Conservation (phyloP, 2,113 vertebrate genomes). For the Cygnus atratus region DNA sequence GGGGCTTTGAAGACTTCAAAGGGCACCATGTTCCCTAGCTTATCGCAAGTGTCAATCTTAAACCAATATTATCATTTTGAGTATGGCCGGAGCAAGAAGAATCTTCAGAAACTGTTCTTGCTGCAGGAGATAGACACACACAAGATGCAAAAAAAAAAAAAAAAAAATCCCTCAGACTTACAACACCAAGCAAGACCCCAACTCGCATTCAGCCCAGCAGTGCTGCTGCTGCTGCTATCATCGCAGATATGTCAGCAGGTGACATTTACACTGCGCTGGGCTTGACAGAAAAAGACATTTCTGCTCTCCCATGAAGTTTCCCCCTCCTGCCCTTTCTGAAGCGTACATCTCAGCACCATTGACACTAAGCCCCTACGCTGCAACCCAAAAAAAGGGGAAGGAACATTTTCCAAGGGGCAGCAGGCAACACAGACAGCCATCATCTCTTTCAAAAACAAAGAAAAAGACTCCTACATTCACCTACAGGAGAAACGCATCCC, state of each 20-base stretch:
- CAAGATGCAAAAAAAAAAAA: background rate
- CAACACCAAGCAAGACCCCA: background rate
- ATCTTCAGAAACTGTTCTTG: conserved; percentile 27
- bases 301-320: conserved; percentile 27
- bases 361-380: background rate
- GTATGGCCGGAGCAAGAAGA: conserved; percentile 17
- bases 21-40: background rate
- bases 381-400: background rate
- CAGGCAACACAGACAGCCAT: background rate
- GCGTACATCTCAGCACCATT: background rate
- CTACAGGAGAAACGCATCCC: background rate
- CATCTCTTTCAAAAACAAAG: background rate
- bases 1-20: conserved; percentile 58
- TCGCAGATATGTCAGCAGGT: background rate
- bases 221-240: conserved; percentile 47
- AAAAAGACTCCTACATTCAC: background rate
- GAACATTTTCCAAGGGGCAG: background rate
- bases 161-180: background rate
- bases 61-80: conserved; percentile 56
- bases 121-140: background rate
- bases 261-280: conserved; percentile 29
- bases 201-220: background rate
- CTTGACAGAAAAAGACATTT: conserved; percentile 34
- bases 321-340: background rate
- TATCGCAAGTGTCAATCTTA: conserved; percentile 64